These are phyloP conservation scores for Diadegma fenestrale DNA, from an alignment of 2,888 invertebrate species.

Conservation along the genomic window DNA sequence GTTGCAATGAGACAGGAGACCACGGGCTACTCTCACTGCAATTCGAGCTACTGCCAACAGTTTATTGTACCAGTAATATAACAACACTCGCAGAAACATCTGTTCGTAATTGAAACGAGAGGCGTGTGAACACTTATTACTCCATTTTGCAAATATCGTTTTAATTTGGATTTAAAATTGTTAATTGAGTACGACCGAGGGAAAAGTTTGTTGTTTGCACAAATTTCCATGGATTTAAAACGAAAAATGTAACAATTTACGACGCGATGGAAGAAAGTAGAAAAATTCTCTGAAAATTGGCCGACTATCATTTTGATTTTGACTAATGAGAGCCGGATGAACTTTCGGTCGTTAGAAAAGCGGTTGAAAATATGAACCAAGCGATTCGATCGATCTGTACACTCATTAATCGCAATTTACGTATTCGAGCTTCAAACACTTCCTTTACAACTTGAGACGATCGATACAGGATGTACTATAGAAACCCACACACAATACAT, in stretches of 20 bases:
- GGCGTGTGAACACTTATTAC: not conserved
- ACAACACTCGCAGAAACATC: slow-evolving; percentile 3
- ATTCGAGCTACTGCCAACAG: not conserved
- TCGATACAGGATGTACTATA: not conserved
- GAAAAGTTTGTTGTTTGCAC: no score
- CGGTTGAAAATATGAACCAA: slow-evolving; percentile 29
- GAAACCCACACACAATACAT: slow-evolving; percentile 12
- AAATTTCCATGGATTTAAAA: no score
- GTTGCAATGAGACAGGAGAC: not conserved
- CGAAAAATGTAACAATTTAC: not conserved
- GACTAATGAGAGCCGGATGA: not conserved
- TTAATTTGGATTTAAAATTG: not conserved
- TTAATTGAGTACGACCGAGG: not conserved
- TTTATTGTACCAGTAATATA: not conserved
- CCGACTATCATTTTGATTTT: not conserved
- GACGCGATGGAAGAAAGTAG: not conserved
- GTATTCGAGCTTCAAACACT: slow-evolving; percentile 27
- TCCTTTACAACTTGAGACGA: slow-evolving; percentile 15
- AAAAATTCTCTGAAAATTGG: not conserved
- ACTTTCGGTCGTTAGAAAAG: slow-evolving; percentile 11
- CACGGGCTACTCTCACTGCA: not conserved
- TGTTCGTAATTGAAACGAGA: slow-evolving; percentile 6
- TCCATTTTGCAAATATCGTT: not conserved
- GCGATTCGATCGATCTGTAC: slow-evolving; percentile 37
- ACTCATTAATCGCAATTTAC: slow-evolving; percentile 63